phyloP scores from a whole-genome alignment of 2,113 vertebrate genomes.

The Heptranchias perlo region DNA sequence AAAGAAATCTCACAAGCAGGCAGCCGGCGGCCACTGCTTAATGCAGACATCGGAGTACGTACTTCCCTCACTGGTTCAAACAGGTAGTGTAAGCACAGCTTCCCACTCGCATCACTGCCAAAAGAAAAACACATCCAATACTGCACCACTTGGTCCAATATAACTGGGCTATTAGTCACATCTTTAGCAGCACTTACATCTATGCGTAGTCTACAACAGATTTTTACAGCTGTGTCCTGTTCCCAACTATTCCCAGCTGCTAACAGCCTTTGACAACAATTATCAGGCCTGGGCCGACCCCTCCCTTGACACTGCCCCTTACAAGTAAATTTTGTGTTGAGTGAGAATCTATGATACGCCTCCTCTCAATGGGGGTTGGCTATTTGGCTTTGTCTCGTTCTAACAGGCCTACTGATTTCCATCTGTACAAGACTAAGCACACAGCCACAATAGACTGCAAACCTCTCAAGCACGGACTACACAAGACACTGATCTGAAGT shows the following conservation, averaged over 20 bases:
- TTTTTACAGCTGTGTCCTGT: background rate
- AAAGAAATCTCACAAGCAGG: background rate
- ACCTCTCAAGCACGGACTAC: slow-evolving; percentile 31
- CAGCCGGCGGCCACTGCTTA: too few relatives aligned
- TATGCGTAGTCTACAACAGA: background rate
- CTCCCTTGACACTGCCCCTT: slow-evolving; percentile 79
- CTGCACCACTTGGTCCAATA: background rate
- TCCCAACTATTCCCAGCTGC: slow-evolving; percentile 25
- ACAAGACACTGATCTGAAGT: slow-evolving; percentile 17
- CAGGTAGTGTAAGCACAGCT: background rate
- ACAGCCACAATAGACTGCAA: slow-evolving; percentile 32
- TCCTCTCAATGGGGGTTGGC: slow-evolving; percentile 26
- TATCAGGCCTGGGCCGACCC: slow-evolving; percentile 44
- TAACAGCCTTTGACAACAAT: slow-evolving; percentile 20
- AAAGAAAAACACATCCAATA: background rate
- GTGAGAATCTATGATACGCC: background rate
- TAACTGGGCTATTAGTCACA: background rate
- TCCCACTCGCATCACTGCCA: background rate
- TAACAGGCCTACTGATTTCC: slow-evolving; percentile 22
- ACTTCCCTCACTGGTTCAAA: background rate
- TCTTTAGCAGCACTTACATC: background rate
- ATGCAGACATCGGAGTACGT: background rate
- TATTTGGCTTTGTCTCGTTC: slow-evolving; percentile 20
- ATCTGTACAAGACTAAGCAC: slow-evolving; percentile 27
- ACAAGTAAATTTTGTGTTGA: slow-evolving; percentile 78